Conservation (phyloP, 2,888 invertebrate genomes). For the Pollenia labialis region DNA sequence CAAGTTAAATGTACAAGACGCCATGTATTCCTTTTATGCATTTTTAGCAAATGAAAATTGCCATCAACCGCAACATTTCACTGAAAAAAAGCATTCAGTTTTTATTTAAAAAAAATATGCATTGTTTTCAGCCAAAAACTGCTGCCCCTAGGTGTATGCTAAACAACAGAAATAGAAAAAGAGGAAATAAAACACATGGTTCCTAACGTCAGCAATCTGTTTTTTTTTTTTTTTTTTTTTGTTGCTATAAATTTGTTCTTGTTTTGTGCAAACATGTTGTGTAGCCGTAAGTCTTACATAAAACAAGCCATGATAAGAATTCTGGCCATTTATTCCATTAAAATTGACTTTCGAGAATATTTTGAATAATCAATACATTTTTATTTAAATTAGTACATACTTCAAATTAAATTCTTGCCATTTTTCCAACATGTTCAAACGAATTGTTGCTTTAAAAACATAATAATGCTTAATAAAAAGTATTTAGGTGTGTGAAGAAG, state of each 20-base stretch:
- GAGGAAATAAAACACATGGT: not conserved
- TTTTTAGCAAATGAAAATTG: not conserved
- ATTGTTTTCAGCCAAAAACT: slow-evolving; percentile 23
- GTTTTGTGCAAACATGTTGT: too few relatives aligned
- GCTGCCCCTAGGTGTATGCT: slow-evolving; percentile 8
- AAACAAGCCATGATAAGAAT: too few relatives aligned
- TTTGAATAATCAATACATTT: too few relatives aligned
- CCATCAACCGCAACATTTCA: not conserved
- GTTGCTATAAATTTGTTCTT: not conserved
- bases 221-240: not conserved
- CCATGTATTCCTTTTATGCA: not conserved
- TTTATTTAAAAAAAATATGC: not conserved
- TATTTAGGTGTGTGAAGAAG: too few relatives aligned
- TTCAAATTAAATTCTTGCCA: too few relatives aligned
- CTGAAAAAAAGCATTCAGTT: not conserved
- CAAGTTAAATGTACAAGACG: slow-evolving; percentile 12
- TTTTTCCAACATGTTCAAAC: too few relatives aligned
- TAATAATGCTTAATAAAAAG: too few relatives aligned
- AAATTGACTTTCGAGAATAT: too few relatives aligned
- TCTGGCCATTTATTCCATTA: too few relatives aligned
- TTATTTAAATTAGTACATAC: too few relatives aligned
- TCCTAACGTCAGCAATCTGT: not conserved
- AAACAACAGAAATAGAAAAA: not conserved
- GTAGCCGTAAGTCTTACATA: too few relatives aligned
- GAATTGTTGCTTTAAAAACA: too few relatives aligned